Evolutionary conservation across 2,888 invertebrate species (phyloP).

Genomic region (Kryphioiulus occultus): DNA sequence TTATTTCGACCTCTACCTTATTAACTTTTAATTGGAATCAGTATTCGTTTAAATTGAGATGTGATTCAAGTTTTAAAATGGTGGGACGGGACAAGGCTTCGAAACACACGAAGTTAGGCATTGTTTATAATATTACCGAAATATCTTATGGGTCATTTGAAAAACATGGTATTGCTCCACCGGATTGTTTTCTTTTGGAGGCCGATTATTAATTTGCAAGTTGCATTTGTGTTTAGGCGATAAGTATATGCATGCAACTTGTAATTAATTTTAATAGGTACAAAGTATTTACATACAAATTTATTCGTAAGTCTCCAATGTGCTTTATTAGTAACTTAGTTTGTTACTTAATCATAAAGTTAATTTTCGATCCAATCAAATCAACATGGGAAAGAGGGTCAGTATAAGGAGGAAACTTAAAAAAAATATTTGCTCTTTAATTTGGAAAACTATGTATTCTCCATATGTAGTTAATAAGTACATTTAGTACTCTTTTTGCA

Average conservation of each 20-base stretch:
- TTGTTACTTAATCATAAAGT: too few relatives aligned
- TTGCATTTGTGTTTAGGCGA: not conserved
- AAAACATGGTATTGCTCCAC: not conserved
- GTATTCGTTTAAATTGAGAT: not conserved
- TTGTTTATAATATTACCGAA: not conserved
- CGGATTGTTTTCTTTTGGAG: not conserved
- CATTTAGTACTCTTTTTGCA: not conserved
- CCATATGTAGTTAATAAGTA: not conserved
- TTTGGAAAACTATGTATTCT: not conserved
- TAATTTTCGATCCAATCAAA: too few relatives aligned
- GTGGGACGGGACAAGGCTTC: not conserved
- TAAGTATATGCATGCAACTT: too few relatives aligned
- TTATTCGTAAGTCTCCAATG: not conserved
- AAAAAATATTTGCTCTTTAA: not conserved
- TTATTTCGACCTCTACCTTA: too few relatives aligned
- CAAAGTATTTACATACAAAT: not conserved
- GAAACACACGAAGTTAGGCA: not conserved
- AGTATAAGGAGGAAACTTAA: not conserved
- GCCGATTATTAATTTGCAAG: not conserved
- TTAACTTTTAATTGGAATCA: not conserved
- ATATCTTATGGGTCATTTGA: not conserved
- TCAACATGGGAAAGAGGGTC: too few relatives aligned
- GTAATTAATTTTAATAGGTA: not conserved
- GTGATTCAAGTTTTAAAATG: not conserved
- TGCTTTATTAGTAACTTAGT: not conserved